phyloP scores from a whole-genome alignment of 64 coral and sea anemone species.

The Porites lutea region DNA sequence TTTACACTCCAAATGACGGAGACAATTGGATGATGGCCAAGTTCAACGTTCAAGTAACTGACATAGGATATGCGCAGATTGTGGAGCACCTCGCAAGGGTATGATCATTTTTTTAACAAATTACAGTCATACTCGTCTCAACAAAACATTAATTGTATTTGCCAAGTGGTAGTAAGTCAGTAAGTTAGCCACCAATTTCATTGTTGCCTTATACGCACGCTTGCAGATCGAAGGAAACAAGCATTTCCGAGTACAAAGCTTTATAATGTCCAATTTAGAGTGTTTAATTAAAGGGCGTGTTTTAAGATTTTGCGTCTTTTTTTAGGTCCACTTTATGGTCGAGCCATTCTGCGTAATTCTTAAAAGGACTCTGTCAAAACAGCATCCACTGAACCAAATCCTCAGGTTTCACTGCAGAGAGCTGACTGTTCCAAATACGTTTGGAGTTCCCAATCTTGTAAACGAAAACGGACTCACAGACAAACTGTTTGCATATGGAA shows the following conservation, averaged over 20 bases:
- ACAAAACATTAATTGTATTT: too few relatives aligned
- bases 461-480: neutral
- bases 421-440: constrained; percentile 8
- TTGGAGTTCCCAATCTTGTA: constrained; percentile 3
- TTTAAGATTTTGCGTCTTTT: too few relatives aligned
- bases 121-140: neutral
- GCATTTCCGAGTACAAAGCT: neutral
- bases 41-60: constrained; percentile 55
- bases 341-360: constrained; percentile 36
- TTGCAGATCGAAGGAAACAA: too few relatives aligned
- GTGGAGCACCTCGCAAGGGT: constrained; percentile 79
- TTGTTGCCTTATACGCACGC: too few relatives aligned
- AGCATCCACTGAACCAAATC: constrained; percentile 38
- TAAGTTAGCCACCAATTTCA: too few relatives aligned
- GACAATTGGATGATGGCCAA: constrained; percentile 67
- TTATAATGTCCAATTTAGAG: neutral
- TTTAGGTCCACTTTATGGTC: constrained; percentile 15
- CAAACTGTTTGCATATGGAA: constrained; percentile 5
- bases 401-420: constrained; percentile 63
- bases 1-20: constrained; percentile 60
- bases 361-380: constrained; percentile 9
- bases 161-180: neutral
- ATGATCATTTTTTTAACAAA: neutral
- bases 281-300: neutral
- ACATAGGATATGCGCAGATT: constrained; percentile 64